phyloP scores from a whole-genome alignment of 2,797 vertebrate genomes.

The Rousettus madagascariensis region DNA sequence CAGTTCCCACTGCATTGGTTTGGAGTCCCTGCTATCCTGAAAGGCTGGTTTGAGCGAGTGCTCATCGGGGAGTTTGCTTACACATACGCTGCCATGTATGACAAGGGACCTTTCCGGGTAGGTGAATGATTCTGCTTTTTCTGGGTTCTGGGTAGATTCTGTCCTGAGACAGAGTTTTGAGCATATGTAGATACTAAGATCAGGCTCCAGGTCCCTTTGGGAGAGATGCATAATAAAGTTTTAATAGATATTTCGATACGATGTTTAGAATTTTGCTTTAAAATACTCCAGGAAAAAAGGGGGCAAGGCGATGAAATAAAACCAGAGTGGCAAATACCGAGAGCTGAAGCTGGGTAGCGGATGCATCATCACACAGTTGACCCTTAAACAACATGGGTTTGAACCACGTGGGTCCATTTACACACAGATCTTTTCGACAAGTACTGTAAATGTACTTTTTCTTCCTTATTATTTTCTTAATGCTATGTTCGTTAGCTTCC shows the following conservation, averaged over 20 bases:
- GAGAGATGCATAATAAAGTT: not conserved
- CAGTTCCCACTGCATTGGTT: constrained; percentile 92
- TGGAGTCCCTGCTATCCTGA: constrained; percentile 89
- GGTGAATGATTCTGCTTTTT: not conserved
- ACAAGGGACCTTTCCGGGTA: constrained; percentile 87
- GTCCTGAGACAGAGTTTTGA: not conserved
- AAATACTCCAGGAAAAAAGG: not conserved
- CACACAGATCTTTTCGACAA: not conserved
- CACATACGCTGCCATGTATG: constrained; percentile 81
- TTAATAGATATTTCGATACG: not conserved
- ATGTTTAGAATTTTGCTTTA: constrained; percentile 30
- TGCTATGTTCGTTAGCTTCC: not conserved
- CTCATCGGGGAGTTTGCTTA: constrained; percentile 86
- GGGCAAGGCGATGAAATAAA: not conserved
- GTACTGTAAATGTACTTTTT: not conserved
- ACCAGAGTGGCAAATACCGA: not conserved
- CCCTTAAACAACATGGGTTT: not conserved
- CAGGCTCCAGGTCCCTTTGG: not conserved
- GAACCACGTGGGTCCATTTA: not conserved
- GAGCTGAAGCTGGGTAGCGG: not conserved
- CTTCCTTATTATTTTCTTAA: not conserved
- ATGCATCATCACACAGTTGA: not conserved
- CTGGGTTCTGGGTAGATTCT: not conserved
- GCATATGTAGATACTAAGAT: not conserved
- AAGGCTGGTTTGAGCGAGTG: constrained; percentile 90